Evolutionary conservation across 2,797 vertebrate species (phyloP), one percentile per base, ranked within the genome.

Genomic region (Chelidonichthys spinosus): DNA sequence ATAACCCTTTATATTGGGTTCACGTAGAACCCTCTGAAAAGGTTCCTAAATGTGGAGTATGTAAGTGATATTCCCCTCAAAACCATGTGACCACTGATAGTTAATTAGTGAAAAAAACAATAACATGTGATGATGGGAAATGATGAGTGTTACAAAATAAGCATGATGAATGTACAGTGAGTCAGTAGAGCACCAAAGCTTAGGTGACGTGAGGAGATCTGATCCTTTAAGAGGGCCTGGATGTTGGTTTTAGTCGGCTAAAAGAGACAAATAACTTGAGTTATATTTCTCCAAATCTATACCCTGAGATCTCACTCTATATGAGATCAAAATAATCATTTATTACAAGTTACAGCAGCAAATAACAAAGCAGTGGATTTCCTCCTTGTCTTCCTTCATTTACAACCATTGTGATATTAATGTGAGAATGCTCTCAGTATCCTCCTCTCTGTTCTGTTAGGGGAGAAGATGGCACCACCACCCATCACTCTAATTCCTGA

Each of bases 401-500:
- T 35, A 14, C n/a, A 39, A 6, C 11, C 32, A 1, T 6, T 73
- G 14, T 60, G 17, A 53, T 39, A 14, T 14, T 54, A 1, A 63
- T 61, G 52, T 46, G 25, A 36, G 33, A 73, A 18, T 2, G 15
- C 25, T 55, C 11, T 32, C 0, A 11, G 1, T 44, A n/a, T 69
- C 61, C 4, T 70, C 42, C 13, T 52, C 11, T 53, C 67, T 71
- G 58, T 36, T 75, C 67, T 84, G n/a, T 61, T 53, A 93, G 93
- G 75, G 72, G 91, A 94, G 85, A 91, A 85, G 69, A 93, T 92
- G 92, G 61, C 88, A 9, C 79, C 90, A 0, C 90, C 94, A 15
- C 88, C 91, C 82, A 80, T 90, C 70, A 76, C 83, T 60, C 83
- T 92, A 1, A 82, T 89, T 72, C 82, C 90, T 56, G 94, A 95